Percentiles rank a stretch among this genome's conserved stretches.
phyloP scores from a whole-genome alignment of 2,888 invertebrate genomes.

The Tachina fera region DNA sequence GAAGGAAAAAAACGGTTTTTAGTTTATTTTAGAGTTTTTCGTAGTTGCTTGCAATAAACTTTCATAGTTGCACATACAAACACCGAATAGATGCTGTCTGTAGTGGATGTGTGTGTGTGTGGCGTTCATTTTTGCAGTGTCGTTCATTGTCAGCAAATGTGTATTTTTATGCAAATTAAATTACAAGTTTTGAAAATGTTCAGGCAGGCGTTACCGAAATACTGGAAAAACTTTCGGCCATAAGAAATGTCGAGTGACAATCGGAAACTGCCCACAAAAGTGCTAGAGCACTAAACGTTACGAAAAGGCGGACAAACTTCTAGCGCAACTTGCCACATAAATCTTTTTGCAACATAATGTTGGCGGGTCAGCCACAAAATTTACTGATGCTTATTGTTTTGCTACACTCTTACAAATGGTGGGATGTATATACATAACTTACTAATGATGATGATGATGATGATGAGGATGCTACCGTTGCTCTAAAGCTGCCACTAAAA shows the following conservation, averaged over 20 bases:
- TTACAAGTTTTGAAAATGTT: constrained; percentile 58
- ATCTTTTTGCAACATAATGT: constrained; percentile 81
- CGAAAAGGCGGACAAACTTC: constrained; percentile 70
- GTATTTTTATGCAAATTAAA: constrained; percentile 73
- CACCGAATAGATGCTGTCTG: background rate
- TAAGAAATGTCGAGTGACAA: constrained; percentile 73
- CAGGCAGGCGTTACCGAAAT: constrained; percentile 60
- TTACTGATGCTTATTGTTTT: constrained; percentile 66
- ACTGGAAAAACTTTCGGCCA: constrained; percentile 61
- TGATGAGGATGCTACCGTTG: constrained; percentile 33
- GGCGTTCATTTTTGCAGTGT: background rate
- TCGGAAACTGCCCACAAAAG: constrained; percentile 71
- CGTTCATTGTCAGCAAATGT: constrained; percentile 44
- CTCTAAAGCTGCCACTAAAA: constrained; percentile 17
- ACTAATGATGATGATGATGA: constrained; percentile 18
- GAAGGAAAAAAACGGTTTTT: constrained; percentile 34
- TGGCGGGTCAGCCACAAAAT: constrained; percentile 79
- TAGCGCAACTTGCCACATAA: constrained; percentile 75
- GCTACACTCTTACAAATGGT: constrained; percentile 33
- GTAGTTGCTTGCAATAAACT: constrained; percentile 53
- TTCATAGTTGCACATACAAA: constrained; percentile 41
- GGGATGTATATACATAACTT: constrained; percentile 18
- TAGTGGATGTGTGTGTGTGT: constrained; percentile 4
- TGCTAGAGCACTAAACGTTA: constrained; percentile 69
- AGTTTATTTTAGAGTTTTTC: constrained; percentile 36